A percentile compares a stretch with the other conserved stretches of the same genome.
Conservation (phyloP, 2,888 invertebrate species). For the Lamproptera curius region DNA sequence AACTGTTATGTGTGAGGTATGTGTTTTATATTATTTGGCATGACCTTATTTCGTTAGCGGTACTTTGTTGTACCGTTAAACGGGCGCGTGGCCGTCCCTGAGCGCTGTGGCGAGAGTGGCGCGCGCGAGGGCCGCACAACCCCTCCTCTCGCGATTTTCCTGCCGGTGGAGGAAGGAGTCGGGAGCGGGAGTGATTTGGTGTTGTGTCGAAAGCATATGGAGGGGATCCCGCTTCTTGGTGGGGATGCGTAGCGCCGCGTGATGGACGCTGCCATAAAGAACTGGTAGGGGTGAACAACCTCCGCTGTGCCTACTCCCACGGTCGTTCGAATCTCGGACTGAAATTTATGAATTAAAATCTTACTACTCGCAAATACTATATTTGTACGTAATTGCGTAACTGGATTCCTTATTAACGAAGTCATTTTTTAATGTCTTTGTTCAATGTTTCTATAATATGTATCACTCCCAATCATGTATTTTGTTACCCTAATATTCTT, state of each 20-base stretch:
- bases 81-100: slow-evolving; percentile 46
- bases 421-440: slow-evolving; percentile 11
- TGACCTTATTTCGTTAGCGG: slow-evolving; percentile 74
- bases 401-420: slow-evolving; percentile 33
- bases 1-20: slow-evolving; percentile 39
- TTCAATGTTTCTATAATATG: neutral
- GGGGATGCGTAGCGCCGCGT: slow-evolving; percentile 70
- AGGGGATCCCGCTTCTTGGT: slow-evolving; percentile 75
- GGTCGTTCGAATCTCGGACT: slow-evolving; percentile 39
- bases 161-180: slow-evolving; percentile 71
- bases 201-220: slow-evolving; percentile 61
- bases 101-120: slow-evolving; percentile 41
- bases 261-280: slow-evolving; percentile 60
- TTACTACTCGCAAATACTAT: slow-evolving; percentile 22
- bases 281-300: slow-evolving; percentile 77
- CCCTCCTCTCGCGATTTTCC: slow-evolving; percentile 72
- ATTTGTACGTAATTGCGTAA: slow-evolving; percentile 56
- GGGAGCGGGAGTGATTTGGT: slow-evolving; percentile 77
- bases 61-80: slow-evolving; percentile 69
- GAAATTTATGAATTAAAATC: slow-evolving; percentile 36
- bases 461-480: neutral
- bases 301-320: slow-evolving; percentile 57
- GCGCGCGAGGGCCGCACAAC: slow-evolving; percentile 59
- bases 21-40: slow-evolving; percentile 32
- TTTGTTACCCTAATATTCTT: neutral